phyloP scores from a whole-genome alignment of 2,113 vertebrate species.

The Coreoperca whiteheadi region DNA sequence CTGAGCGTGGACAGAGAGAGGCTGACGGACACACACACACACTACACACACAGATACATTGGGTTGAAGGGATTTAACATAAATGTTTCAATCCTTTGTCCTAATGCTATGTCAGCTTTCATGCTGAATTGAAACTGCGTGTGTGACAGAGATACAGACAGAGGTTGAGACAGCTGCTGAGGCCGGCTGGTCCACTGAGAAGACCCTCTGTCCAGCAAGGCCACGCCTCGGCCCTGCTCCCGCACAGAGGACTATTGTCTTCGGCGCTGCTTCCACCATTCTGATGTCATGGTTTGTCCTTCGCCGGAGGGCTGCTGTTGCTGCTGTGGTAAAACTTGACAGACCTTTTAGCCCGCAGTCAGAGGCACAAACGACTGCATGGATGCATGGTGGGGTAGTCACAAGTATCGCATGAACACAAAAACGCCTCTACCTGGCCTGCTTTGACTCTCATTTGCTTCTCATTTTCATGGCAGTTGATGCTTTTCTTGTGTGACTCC shows the following conservation, averaged over 20 bases:
- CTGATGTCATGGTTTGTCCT: slow-evolving; percentile 83
- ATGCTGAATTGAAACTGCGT: slow-evolving; percentile 55
- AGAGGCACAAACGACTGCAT: slow-evolving; percentile 11
- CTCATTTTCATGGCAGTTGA: slow-evolving; percentile 86
- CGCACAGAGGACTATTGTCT: slow-evolving; percentile 83
- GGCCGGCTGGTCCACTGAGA: slow-evolving; percentile 68
- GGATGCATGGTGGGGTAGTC: background rate
- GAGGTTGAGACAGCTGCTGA: slow-evolving; percentile 78
- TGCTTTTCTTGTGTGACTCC: slow-evolving; percentile 61
- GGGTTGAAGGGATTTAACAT: slow-evolving; percentile 54
- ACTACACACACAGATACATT: slow-evolving; percentile 15
- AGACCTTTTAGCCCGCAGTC: slow-evolving; percentile 42
- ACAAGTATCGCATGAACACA: background rate
- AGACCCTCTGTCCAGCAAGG: slow-evolving; percentile 78
- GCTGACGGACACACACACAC: slow-evolving; percentile 25
- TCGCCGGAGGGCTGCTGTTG: slow-evolving; percentile 52
- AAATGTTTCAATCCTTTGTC: slow-evolving; percentile 67
- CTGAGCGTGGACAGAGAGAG: slow-evolving; percentile 37
- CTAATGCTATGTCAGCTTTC: slow-evolving; percentile 62
- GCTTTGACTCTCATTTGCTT: slow-evolving; percentile 82
- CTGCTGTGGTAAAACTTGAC: slow-evolving; percentile 62
- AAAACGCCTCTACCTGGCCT: slow-evolving; percentile 21
- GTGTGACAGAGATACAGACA: slow-evolving; percentile 69
- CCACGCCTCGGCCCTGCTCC: slow-evolving; percentile 73
- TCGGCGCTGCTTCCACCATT: slow-evolving; percentile 68